Evolutionary conservation across 2,113 vertebrate genomes (phyloP), one percentile per base, ranked within the genome.

Genomic region (Noturus placidus): DNA sequence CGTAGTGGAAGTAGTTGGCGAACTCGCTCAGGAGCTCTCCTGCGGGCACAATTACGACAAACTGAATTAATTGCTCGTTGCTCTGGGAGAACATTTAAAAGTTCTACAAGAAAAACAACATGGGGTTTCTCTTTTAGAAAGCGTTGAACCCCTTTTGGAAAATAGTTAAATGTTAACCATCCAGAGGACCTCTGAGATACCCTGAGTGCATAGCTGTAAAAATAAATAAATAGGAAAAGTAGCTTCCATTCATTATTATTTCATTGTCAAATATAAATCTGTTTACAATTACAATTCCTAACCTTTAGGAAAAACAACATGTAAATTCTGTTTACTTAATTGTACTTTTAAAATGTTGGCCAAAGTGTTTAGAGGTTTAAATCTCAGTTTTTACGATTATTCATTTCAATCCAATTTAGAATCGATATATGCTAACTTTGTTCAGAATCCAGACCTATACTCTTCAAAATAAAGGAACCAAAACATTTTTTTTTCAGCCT

Each of bases 1-100:
- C 98, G 14, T 97, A 99, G 93, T 99, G 98, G 91, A 99, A 99
- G 86, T 99, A 99, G 93, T 97, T 99, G n/a, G 98, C 97, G 88
- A 99, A 99, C 91, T 99, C 98, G n/a, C 97, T 96, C 79, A 99
- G 93, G 67, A 99, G 94, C 88, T 99, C 98, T 92, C 96, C 96
- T 95, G 92, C 38, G 89, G 89, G 22, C 15, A 90, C 78, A 5
- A 14, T 69, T 77, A 46, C 19, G 35, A 54, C 5, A 38, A 59
- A n/a, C 59, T 72, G 50, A 59, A 30, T 52, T 35, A 33, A 17
- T 59, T 7, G 15, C n/a, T 76, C 0, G 1, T 59, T 42, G 25
- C 42, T 67, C 46, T 2, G n/a, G 25, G 17, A 72, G 35, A 74
- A 74, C 33, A 11, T 46, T 22, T 25, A 25, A 20, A 74, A 7